phyloP scores from a whole-genome alignment of 2,888 invertebrate genomes.

The Bibio marci region DNA sequence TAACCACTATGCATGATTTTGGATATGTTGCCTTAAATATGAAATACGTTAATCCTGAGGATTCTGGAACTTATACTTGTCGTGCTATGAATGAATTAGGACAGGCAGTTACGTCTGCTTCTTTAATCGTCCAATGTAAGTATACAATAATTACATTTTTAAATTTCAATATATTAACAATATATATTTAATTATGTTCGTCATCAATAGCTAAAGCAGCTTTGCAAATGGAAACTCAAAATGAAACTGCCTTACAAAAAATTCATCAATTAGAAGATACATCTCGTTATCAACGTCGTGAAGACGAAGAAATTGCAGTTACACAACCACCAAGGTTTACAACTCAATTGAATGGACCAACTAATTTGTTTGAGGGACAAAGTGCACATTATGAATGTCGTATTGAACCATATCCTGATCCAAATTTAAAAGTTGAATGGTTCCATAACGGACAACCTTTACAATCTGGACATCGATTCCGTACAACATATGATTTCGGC shows the following conservation, averaged over 20 bases:
- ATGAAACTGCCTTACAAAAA: conserved; percentile 75
- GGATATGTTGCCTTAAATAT: conserved; percentile 91
- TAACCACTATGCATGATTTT: conserved; percentile 93
- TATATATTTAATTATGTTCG: conserved; percentile 11
- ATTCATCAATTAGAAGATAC: conserved; percentile 73
- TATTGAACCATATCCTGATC: conserved; percentile 82
- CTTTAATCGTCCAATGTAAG: conserved; percentile 73
- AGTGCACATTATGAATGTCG: conserved; percentile 87
- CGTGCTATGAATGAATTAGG: conserved; percentile 84
- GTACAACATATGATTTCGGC: conserved; percentile 91
- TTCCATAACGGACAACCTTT: conserved; percentile 83
- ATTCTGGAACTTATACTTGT: conserved; percentile 92
- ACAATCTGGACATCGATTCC: conserved; percentile 75
- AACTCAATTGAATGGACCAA: conserved; percentile 71
- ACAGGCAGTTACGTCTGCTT: conserved; percentile 88
- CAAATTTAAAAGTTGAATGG: conserved; percentile 81
- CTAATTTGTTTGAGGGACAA: conserved; percentile 70
- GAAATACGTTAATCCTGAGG: conserved; percentile 89
- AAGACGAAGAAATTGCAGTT: conserved; percentile 63
- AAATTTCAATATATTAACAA: conserved; percentile 3
- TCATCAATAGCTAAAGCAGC: conserved; percentile 75
- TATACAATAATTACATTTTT: conserved; percentile 15
- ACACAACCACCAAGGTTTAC: conserved; percentile 74
- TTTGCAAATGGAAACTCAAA: conserved; percentile 72
- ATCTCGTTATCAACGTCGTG: conserved; percentile 58